phyloP scores from a whole-genome alignment of 2,113 vertebrate species.

The Bucco capensis region DNA sequence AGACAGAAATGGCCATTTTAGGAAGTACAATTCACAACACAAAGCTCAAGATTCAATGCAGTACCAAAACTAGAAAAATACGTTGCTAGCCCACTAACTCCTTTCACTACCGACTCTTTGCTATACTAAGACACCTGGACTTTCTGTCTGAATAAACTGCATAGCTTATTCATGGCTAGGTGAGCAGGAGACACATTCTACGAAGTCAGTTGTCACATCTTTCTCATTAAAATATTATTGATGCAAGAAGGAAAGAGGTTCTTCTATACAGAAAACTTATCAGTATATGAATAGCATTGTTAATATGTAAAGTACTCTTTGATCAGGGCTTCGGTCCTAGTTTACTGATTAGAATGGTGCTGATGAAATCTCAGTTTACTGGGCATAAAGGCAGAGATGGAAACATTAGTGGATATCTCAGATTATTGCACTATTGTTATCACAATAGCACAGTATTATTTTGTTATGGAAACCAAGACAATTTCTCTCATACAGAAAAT shows the following conservation, averaged over 20 bases:
- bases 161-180: background rate
- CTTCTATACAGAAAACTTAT: background rate
- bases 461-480: conserved; percentile 40
- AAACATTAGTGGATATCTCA: background rate
- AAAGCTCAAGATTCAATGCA: background rate
- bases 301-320: background rate
- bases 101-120: background rate
- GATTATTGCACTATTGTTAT: background rate
- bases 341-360: background rate
- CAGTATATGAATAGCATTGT: background rate
- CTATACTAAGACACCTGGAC: background rate
- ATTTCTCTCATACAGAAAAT: conserved; percentile 22
- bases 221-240: background rate
- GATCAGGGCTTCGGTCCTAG: background rate
- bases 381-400: background rate
- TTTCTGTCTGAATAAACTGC: background rate
- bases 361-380: background rate
- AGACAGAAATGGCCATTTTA: background rate
- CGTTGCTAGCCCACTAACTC: background rate
- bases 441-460: conserved; percentile 9
- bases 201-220: background rate
- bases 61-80: background rate
- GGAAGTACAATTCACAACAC: background rate
- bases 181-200: background rate
- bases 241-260: background rate